phyloP scores from a whole-genome alignment of 2,797 vertebrate genomes.

The Etheostoma perlongum region DNA sequence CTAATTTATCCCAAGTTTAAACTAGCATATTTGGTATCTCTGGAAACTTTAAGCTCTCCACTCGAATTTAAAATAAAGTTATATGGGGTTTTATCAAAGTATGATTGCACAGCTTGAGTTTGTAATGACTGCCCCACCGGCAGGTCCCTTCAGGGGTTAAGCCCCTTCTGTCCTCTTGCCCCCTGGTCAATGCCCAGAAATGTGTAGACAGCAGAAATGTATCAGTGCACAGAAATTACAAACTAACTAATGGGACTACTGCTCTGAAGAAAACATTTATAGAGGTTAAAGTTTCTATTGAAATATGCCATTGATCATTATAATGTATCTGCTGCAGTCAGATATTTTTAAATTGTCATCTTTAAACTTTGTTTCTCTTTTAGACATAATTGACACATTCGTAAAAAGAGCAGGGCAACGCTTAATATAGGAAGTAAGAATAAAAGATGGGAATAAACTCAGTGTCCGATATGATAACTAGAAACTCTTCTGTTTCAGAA shows the following conservation, averaged over 20 bases:
- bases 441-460: not conserved
- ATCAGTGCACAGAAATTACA: conserved; percentile 46
- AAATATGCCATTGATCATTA: conserved; percentile 64
- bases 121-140: conserved; percentile 36
- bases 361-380: conserved; percentile 23
- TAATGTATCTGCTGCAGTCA: conserved; percentile 54
- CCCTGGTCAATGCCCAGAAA: conserved; percentile 57
- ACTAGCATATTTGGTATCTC: not conserved
- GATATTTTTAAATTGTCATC: not conserved
- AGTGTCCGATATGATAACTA: not conserved
- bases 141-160: conserved; percentile 53
- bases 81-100: conserved; percentile 10
- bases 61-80: not conserved
- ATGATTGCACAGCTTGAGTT: conserved; percentile 39
- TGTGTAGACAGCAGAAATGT: conserved; percentile 41
- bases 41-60: not conserved
- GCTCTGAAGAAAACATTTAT: not conserved
- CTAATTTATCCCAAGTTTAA: not conserved
- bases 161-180: conserved; percentile 56
- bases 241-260: conserved; percentile 16
- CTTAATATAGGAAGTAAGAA: not conserved
- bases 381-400: not conserved
- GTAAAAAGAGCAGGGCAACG: not conserved
- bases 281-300: not conserved
- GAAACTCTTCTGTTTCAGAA: not conserved